Evolutionary conservation across 2,113 vertebrate species (phyloP).

Genomic region (Tympanuchus pallidicinctus): DNA sequence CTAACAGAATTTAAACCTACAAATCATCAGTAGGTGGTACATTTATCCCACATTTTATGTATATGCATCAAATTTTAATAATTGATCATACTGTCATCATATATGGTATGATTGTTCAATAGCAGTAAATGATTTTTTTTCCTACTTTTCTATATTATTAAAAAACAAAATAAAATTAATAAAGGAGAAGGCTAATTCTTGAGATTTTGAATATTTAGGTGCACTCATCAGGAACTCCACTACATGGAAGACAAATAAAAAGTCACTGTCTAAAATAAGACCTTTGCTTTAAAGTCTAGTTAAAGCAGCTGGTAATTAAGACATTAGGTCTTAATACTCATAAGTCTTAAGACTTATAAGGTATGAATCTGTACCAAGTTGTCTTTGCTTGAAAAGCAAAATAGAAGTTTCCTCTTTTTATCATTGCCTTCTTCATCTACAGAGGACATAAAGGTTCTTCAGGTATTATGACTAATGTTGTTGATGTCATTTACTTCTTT

Average conservation of each 20-base stretch:
- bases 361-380: neutral
- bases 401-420: neutral
- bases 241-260: neutral
- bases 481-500: neutral
- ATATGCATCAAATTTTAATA: neutral
- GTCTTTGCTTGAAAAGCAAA: neutral
- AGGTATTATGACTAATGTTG: neutral
- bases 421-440: neutral
- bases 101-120: neutral
- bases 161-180: too few relatives aligned
- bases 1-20: neutral
- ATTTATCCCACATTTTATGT: neutral
- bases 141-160: neutral
- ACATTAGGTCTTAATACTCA: neutral
- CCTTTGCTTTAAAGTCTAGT: neutral
- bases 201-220: neutral
- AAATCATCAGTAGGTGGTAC: neutral
- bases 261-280: neutral
- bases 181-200: neutral
- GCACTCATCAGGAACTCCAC: neutral
- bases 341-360: too few relatives aligned
- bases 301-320: neutral
- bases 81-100: neutral
- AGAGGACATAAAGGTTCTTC: neutral
- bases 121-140: neutral